phyloP scores from a whole-genome alignment of 2,888 invertebrate genomes.

The Crossocerus cetratus region DNA sequence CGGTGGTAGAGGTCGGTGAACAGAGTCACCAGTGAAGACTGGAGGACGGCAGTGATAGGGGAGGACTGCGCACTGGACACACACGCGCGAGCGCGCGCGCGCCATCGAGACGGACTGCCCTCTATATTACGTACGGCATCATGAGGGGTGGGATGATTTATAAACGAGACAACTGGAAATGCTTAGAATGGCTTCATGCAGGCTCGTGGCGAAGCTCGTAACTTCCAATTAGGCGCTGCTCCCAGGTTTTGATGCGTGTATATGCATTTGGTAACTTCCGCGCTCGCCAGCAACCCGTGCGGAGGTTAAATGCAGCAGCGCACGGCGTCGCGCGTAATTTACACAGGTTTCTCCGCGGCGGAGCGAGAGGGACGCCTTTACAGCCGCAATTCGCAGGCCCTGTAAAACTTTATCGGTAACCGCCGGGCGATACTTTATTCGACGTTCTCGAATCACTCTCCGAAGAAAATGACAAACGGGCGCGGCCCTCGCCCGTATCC shows the following conservation, averaged over 20 bases:
- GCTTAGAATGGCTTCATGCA: conserved; percentile 49
- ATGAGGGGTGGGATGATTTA: conserved; percentile 51
- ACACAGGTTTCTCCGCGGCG: conserved; percentile 10
- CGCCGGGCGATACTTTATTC: background rate
- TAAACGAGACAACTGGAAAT: conserved; percentile 56
- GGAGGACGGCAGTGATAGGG: background rate
- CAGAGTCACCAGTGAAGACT: background rate
- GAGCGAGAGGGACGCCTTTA: background rate
- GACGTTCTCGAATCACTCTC: background rate
- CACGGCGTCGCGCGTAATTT: conserved; percentile 11
- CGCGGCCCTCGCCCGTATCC: background rate
- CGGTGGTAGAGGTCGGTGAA: background rate
- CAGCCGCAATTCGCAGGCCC: background rate
- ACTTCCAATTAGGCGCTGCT: conserved; percentile 50
- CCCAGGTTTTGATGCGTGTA: conserved; percentile 35
- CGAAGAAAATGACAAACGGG: conserved; percentile 1
- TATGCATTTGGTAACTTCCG: conserved; percentile 37
- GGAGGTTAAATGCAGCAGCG: conserved; percentile 34
- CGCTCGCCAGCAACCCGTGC: conserved; percentile 20
- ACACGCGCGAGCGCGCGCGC: conserved; percentile 15
- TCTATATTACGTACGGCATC: conserved; percentile 43
- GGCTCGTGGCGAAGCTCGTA: conserved; percentile 50
- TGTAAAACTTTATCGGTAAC: conserved; percentile 1
- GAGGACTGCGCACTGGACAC: background rate
- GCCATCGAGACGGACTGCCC: conserved; percentile 43